Conservation (phyloP, 2,888 invertebrate genomes). For the Linnaemya vulpina region DNA sequence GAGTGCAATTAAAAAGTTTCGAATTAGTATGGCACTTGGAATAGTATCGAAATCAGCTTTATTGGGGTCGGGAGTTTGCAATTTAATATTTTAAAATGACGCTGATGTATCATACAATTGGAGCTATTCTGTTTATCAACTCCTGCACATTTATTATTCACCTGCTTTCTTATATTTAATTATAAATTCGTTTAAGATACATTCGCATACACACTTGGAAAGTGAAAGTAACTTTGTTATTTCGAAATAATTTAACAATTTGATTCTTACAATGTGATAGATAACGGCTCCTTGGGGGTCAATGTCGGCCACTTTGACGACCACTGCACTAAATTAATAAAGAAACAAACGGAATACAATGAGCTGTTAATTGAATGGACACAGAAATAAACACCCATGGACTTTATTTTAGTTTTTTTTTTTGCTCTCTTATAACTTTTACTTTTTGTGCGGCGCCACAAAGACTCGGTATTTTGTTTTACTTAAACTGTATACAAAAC, state of each 20-base stretch:
- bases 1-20: no score
- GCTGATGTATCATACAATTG: no score
- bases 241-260: background rate
- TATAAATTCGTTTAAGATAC: no score
- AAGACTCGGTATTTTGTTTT: constrained; percentile 65
- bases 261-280: background rate
- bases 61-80: no score
- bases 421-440: constrained; percentile 64
- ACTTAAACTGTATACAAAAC: constrained; percentile 48
- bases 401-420: constrained; percentile 44
- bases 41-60: no score
- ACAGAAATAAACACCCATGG: constrained; percentile 61
- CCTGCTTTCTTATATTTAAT: no score
- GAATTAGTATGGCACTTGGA: no score
- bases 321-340: constrained; percentile 24
- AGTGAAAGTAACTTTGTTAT: background rate
- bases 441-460: constrained; percentile 66
- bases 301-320: background rate
- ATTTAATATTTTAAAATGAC: no score
- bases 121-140: no score
- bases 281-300: background rate
- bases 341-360: constrained; percentile 47
- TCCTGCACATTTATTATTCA: no score
- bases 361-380: constrained; percentile 67
- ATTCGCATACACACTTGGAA: no score